phyloP scores from a whole-genome alignment of 2,113 vertebrate species.

The Salminus brasiliensis region DNA sequence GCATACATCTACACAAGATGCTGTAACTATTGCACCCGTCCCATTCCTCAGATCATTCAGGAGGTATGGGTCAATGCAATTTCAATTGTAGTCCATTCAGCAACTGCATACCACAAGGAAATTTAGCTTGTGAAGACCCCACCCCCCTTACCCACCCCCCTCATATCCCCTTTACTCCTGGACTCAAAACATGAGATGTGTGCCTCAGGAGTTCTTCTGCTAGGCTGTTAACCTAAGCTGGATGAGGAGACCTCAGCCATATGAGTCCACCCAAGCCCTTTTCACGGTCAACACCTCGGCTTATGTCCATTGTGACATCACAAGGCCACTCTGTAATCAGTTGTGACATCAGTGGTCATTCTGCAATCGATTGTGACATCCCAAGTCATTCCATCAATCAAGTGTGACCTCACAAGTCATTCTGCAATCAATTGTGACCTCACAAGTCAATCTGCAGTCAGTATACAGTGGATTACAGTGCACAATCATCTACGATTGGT shows the following conservation, averaged over 20 bases:
- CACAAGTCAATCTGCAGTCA: conserved; percentile 47
- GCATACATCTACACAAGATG: conserved; percentile 77
- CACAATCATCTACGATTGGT: conserved; percentile 54
- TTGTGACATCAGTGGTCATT: neutral
- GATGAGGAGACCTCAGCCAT: neutral
- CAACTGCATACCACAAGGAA: conserved; percentile 3
- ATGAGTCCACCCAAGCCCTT: conserved; percentile 6
- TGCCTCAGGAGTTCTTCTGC: conserved; percentile 12
- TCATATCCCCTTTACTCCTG: no score
- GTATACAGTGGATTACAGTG: conserved; percentile 40
- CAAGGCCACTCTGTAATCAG: no score
- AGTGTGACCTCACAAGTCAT: neutral
- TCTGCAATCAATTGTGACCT: neutral
- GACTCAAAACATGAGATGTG: neutral
- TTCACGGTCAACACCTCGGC: neutral
- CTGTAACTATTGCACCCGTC: conserved; percentile 60
- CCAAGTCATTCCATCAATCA: neutral
- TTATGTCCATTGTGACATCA: neutral
- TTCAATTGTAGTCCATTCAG: neutral
- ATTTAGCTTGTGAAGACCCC: conserved; percentile 23
- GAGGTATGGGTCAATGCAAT: conserved; percentile 1
- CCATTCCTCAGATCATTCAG: conserved; percentile 7
- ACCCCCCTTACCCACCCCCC: no score
- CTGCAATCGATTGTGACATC: no score
- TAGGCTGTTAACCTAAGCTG: conserved; percentile 9